Evolutionary conservation across 2,113 vertebrate species (phyloP).

Genomic region (Cyprinodon variegatus): DNA sequence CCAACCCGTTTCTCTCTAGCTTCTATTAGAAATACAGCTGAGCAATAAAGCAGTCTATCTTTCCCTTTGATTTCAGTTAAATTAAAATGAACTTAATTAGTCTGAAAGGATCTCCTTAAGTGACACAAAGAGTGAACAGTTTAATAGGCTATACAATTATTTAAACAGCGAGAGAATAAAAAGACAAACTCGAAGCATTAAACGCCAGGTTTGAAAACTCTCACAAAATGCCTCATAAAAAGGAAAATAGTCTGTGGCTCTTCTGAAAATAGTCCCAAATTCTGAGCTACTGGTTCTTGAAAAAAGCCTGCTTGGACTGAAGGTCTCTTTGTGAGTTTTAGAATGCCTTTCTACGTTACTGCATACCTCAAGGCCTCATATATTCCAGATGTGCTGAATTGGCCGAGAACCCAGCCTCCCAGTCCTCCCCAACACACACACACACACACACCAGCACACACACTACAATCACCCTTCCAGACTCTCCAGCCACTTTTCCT

Average conservation of each 20-base stretch:
- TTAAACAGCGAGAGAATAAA: constrained; percentile 16
- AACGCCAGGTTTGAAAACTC: constrained; percentile 43
- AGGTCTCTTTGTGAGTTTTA: constrained; percentile 80
- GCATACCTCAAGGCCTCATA: constrained; percentile 85
- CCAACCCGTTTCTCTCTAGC: neutral
- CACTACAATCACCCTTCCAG: constrained; percentile 22
- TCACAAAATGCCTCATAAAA: constrained; percentile 68
- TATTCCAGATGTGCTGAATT: constrained; percentile 85
- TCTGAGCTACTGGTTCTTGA: constrained; percentile 73
- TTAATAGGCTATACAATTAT: constrained; percentile 18
- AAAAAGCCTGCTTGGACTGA: constrained; percentile 68
- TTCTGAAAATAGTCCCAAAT: constrained; percentile 68
- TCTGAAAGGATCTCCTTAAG: neutral
- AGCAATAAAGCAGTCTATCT: neutral
- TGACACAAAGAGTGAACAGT: constrained; percentile 5
- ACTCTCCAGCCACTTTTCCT: constrained; percentile 40
- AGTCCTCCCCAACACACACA: neutral
- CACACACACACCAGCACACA: constrained; percentile 28
- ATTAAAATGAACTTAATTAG: neutral
- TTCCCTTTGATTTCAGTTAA: constrained; percentile 8
- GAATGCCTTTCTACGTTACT: constrained; percentile 81
- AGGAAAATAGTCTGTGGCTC: constrained; percentile 65
- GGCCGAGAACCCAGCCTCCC: constrained; percentile 57
- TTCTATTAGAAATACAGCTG: neutral
- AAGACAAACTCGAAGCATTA: constrained; percentile 9